phyloP scores from a whole-genome alignment of 37 sponge, comb jelly and placozoan species.

The Geodia barretti region DNA sequence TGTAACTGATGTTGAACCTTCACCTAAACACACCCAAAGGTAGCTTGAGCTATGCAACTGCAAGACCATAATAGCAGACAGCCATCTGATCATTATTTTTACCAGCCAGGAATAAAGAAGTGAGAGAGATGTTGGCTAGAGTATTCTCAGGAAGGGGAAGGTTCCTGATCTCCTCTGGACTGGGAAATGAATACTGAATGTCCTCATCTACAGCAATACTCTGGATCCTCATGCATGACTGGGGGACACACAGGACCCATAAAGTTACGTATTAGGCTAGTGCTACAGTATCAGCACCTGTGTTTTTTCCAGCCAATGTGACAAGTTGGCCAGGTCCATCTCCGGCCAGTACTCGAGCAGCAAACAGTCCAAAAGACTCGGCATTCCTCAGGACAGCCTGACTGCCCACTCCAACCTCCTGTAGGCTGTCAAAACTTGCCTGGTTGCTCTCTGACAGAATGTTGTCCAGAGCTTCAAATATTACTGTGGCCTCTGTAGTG shows the following conservation, averaged over 20 bases:
- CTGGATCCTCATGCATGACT: not conserved
- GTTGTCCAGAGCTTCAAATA: not conserved
- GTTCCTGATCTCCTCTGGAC: not conserved
- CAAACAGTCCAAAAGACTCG: not conserved
- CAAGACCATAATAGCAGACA: no score
- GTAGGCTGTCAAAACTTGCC: not conserved
- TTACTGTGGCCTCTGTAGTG: not conserved
- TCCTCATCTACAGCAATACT: not conserved
- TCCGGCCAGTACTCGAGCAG: not conserved
- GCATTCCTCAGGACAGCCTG: not conserved
- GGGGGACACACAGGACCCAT: not conserved
- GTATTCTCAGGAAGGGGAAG: not conserved
- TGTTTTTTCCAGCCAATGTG: not conserved
- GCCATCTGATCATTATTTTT: not conserved
- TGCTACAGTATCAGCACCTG: not conserved
- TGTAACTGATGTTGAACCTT: not conserved
- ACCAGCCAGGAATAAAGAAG: not conserved
- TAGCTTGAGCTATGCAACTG: not conserved
- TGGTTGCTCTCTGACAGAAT: not conserved
- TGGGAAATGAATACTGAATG: not conserved
- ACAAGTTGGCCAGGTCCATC: not conserved
- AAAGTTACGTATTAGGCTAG: not conserved
- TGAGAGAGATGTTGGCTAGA: not conserved
- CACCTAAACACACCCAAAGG: not conserved
- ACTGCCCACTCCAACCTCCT: not conserved